phyloP scores from a whole-genome alignment of 2,797 vertebrate species.

The Pangasius macronema region DNA sequence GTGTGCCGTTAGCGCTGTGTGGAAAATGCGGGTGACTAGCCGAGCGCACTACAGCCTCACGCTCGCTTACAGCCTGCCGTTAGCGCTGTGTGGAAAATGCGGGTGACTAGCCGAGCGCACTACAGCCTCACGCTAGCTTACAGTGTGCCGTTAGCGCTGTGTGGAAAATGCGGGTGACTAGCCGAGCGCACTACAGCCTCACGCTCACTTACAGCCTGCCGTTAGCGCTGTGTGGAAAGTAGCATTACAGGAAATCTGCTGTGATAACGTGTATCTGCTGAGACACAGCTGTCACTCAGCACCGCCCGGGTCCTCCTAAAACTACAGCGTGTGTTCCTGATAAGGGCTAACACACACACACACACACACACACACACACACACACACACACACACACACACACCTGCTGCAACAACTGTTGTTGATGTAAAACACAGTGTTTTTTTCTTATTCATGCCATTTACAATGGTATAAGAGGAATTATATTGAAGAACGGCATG shows the following conservation, averaged over 20 bases:
- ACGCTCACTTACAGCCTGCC: neutral
- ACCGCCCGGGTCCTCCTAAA: neutral
- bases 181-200: neutral
- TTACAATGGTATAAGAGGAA: no score
- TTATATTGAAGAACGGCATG: neutral
- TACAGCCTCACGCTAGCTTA: neutral
- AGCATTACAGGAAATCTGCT: conserved; percentile 6
- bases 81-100: neutral
- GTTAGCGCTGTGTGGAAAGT: neutral
- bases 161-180: no score
- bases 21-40: no score
- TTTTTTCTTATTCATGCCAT: no score
- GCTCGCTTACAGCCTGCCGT: neutral
- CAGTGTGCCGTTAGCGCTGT: neutral
- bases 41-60: neutral
- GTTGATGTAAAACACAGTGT: neutral
- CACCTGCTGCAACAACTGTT: conserved; percentile 15
- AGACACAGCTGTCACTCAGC: conserved; percentile 14
- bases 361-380: conserved; percentile 8
- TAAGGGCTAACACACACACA: conserved; percentile 33
- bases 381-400: neutral
- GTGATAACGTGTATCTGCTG: conserved; percentile 9
- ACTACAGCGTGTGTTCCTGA: conserved; percentile 35
- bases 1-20: neutral
- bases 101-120: no score